Evolutionary conservation across 2,113 vertebrate genomes (phyloP).

Genomic region (Anoplopoma fimbria): DNA sequence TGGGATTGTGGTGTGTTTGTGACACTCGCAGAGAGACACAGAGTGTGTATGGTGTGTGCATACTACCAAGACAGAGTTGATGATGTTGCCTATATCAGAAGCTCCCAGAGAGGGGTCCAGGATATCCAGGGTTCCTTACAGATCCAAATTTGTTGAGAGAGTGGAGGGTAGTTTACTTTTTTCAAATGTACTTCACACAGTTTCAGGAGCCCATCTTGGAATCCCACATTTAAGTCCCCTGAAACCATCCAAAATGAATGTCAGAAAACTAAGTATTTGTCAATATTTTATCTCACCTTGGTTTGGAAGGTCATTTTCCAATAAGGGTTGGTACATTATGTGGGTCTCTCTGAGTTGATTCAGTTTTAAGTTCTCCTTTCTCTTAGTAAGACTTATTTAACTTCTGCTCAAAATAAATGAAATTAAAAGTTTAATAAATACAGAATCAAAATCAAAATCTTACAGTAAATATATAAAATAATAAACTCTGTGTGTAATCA

Average conservation of each 20-base stretch:
- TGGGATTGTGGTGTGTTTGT: constrained; percentile 33
- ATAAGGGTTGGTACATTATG: not conserved
- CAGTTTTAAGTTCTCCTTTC: not conserved
- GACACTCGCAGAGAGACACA: not conserved
- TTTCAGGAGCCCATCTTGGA: not conserved
- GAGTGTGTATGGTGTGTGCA: not conserved
- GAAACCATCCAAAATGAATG: too few species aligned
- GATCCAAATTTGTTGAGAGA: constrained; percentile 4
- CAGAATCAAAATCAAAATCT: too few species aligned
- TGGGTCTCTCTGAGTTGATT: not conserved
- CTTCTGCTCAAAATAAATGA: too few species aligned
- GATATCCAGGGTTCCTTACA: constrained; percentile 13
- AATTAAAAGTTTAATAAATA: too few species aligned
- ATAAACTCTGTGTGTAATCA: too few species aligned
- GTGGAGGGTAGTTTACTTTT: not conserved
- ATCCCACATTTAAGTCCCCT: too few species aligned
- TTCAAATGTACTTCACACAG: not conserved
- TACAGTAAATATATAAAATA: too few species aligned
- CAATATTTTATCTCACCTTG: not conserved
- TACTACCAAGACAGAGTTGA: constrained; percentile 22
- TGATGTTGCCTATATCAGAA: constrained; percentile 35
- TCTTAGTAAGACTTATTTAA: too few species aligned
- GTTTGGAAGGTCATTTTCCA: not conserved
- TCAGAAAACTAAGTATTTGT: not conserved
- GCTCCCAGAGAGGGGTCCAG: constrained; percentile 22